Conservation (phyloP, 2,113 vertebrate genomes). For the Siniperca chuatsi region DNA sequence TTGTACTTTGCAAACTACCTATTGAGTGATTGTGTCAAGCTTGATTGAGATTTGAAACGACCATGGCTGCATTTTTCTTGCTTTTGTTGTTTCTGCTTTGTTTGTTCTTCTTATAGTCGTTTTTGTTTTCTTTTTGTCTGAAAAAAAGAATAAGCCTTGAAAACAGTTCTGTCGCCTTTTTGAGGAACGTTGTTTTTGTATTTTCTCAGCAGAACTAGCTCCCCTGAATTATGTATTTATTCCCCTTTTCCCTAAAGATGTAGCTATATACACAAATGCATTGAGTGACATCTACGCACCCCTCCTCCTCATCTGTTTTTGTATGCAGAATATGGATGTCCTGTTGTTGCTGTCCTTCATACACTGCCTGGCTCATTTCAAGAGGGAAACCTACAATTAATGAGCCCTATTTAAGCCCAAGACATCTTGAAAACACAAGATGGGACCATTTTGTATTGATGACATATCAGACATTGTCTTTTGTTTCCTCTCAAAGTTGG, state of each 20-base stretch:
- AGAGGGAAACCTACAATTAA: slow-evolving; percentile 82
- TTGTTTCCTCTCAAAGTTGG: slow-evolving; percentile 85
- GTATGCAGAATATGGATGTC: slow-evolving; percentile 87
- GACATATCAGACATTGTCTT: slow-evolving; percentile 92
- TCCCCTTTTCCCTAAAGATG: slow-evolving; percentile 83
- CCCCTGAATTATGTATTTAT: slow-evolving; percentile 82
- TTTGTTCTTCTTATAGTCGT: slow-evolving; percentile 86
- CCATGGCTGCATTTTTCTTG: slow-evolving; percentile 94
- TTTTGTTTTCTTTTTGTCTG: slow-evolving; percentile 87
- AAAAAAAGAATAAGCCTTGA: slow-evolving; percentile 84
- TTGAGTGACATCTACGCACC: slow-evolving; percentile 85
- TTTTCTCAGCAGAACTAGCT: slow-evolving; percentile 81
- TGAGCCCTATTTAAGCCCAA: slow-evolving; percentile 80
- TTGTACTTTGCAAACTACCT: slow-evolving; percentile 97
- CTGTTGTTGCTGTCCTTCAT: slow-evolving; percentile 92
- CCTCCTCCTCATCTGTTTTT: slow-evolving; percentile 84
- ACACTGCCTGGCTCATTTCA: slow-evolving; percentile 91
- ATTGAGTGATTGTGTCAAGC: slow-evolving; percentile 93
- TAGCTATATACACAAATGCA: slow-evolving; percentile 86
- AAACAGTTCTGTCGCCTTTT: slow-evolving; percentile 85
- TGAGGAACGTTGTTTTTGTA: slow-evolving; percentile 82
- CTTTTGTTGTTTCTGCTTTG: slow-evolving; percentile 92
- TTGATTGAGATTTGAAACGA: slow-evolving; percentile 94
- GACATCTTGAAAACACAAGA: slow-evolving; percentile 95
- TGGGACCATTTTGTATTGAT: slow-evolving; percentile 94